Evolutionary conservation across 1,140 invertebrate species (phyloP).

Genomic region (Drosophila sulfurigaster): DNA sequence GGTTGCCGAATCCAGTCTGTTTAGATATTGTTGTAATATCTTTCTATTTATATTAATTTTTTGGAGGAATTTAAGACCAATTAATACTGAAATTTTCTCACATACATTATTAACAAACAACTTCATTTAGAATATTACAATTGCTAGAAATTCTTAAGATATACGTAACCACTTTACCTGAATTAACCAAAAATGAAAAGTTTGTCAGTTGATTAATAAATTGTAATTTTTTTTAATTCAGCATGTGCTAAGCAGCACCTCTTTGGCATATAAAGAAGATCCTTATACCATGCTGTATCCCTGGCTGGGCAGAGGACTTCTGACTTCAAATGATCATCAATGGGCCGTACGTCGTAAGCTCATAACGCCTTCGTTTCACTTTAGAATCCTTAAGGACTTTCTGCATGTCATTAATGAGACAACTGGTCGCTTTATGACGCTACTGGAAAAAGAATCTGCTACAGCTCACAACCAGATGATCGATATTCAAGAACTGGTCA

Average conservation of each 20-base stretch:
- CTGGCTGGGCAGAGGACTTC: slow-evolving; percentile 84
- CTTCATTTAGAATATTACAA: no score
- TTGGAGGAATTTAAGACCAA: no score
- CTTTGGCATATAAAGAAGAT: slow-evolving; percentile 52
- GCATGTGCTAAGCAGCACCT: slow-evolving; percentile 54
- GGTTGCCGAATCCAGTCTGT: no score
- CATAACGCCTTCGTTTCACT: slow-evolving; percentile 93
- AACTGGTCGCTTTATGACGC: slow-evolving; percentile 86
- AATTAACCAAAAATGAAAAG: no score
- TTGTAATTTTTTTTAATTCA: background rate
- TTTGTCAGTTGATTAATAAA: background rate
- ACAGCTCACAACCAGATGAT: slow-evolving; percentile 24
- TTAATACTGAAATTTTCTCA: no score
- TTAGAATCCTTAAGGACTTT: slow-evolving; percentile 91
- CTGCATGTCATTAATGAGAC: slow-evolving; percentile 89
- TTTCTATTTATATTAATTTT: no score
- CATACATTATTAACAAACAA: no score
- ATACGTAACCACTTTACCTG: no score
- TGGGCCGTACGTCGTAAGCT: slow-evolving; percentile 59
- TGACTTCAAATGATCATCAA: slow-evolving; percentile 68
- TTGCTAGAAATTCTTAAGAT: no score
- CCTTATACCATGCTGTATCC: slow-evolving; percentile 80
- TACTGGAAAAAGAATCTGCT: slow-evolving; percentile 59
- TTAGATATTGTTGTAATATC: no score
- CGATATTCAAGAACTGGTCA: slow-evolving; percentile 52